Evolutionary conservation across 2,113 vertebrate genomes (phyloP), one percentile per base, ranked within the genome.

Genomic region (Nerophis ophidion): DNA sequence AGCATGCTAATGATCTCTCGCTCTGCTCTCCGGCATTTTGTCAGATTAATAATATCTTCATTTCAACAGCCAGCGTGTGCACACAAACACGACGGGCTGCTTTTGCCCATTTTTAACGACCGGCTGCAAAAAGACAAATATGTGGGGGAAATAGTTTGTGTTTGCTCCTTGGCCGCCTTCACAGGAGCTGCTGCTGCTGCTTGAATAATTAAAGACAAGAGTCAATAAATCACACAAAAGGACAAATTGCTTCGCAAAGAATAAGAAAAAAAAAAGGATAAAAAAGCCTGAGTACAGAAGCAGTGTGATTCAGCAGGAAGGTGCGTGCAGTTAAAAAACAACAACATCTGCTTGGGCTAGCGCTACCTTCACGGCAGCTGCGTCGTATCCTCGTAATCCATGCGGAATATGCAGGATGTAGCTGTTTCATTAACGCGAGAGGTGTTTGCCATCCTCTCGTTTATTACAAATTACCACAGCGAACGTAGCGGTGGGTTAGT

Each of bases 271-370:
- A 42, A 5, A 2, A 3, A 42, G 0, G 1, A 9, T 1, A 42
- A 42, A 42, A 11, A 11, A 1, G 40, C 10, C 40, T 10, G 49
- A 33, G 34, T 7, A 53, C 51, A 7, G 33, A 55, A 55, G 15
- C n/a, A 38, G 16, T 38, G 35, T 11, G 14, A 38, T 54, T 54
- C 8, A 11, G 52, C 14, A 1, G 6, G 14, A 53, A 53, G 33
- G 33, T 7, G 49, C 12, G 13, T 5, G 33, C 56, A 57, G 61
- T 77, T 77, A 26, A 81, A 81, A 84, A 79, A 72, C 83, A 82
- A 84, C 74, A 84, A 69, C 79, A 83, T 83, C 82, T 86, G 82
- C 79, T 72, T 60, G 15, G 65, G 74, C 74, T 73, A 77, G 74
- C 68, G 60, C 61, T 76, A 69, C 67, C 78, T 77, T 75, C 51